Percentiles rank a stretch among this genome's conserved stretches.
Evolutionary conservation across 2,888 invertebrate genomes (phyloP).

Genomic region (Trissolcus japonicus): DNA sequence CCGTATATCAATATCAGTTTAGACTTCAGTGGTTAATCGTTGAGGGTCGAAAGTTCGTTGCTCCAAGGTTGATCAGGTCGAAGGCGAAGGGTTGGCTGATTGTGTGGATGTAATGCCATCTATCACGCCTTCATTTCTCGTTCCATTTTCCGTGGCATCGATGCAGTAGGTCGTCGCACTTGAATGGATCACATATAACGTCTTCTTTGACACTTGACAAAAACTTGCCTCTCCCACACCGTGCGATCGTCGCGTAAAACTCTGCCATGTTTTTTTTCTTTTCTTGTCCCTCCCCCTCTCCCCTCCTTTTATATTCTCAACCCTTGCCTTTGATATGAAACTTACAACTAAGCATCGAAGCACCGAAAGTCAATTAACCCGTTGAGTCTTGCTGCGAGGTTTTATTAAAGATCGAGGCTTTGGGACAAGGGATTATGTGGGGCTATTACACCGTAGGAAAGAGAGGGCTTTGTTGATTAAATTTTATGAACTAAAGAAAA

Average conservation of each 20-base stretch:
- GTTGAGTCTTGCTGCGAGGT: slow-evolving; percentile 1
- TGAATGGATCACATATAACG: no score
- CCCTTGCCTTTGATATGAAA: no score
- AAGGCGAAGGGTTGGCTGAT: slow-evolving; percentile 62
- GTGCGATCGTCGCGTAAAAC: no score
- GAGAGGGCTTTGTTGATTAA: slow-evolving; percentile 9
- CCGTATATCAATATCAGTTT: slow-evolving; percentile 66
- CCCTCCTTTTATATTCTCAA: no score
- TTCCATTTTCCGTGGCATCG: slow-evolving; percentile 59
- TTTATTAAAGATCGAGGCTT: slow-evolving; percentile 19
- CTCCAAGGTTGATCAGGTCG: slow-evolving; percentile 54
- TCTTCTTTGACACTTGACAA: no score
- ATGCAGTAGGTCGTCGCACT: no score
- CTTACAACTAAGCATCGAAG: slow-evolving; percentile 1
- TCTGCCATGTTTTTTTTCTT: no score
- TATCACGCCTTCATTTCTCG: slow-evolving; percentile 69
- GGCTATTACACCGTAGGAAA: slow-evolving; percentile 7
- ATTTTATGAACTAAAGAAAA: slow-evolving; percentile 4
- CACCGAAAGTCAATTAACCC: slow-evolving; percentile 29
- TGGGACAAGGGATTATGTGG: slow-evolving; percentile 9
- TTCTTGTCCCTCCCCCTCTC: no score
- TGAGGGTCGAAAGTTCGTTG: slow-evolving; percentile 57
- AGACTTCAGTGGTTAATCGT: slow-evolving; percentile 66
- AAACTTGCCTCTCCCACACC: no score
- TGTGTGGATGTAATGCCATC: slow-evolving; percentile 68